phyloP scores from a whole-genome alignment of 30 jellyfish, hydroid and myxozoan species.

The Cassiopea andromeda region DNA sequence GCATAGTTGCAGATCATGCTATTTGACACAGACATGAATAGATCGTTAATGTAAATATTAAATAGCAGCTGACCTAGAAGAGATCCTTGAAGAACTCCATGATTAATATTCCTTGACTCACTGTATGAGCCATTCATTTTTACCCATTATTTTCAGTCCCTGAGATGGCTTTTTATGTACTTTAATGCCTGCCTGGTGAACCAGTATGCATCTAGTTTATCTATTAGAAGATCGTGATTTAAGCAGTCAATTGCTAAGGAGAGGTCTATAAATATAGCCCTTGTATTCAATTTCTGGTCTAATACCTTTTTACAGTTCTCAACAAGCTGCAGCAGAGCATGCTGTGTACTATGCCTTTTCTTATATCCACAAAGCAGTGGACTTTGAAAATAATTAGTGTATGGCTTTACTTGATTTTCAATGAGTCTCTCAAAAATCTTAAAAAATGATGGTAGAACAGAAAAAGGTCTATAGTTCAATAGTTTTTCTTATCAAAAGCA shows the following conservation, averaged over 20 bases:
- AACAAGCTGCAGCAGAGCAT: background rate
- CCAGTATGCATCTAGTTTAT: slow-evolving; percentile 37
- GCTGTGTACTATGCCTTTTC: slow-evolving; percentile 27
- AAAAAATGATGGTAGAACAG: slow-evolving; percentile 15
- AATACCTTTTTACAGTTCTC: background rate
- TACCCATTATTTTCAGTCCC: background rate
- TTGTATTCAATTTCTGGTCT: background rate
- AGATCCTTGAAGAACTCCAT: slow-evolving; percentile 5
- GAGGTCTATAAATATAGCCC: background rate
- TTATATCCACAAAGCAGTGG: background rate
- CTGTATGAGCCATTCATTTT: background rate
- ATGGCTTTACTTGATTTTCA: background rate
- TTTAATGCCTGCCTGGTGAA: background rate
- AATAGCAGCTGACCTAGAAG: background rate
- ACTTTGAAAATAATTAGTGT: background rate
- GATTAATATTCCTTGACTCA: background rate
- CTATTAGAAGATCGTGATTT: slow-evolving; percentile 9
- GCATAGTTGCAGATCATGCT: background rate
- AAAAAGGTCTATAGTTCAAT: background rate
- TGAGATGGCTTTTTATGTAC: slow-evolving; percentile 1
- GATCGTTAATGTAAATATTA: background rate
- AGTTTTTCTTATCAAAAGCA: slow-evolving; percentile 2
- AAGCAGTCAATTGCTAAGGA: slow-evolving; percentile 20
- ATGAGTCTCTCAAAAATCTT: slow-evolving; percentile 25
- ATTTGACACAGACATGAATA: background rate